Percentiles rank a stretch among this genome's conserved stretches.
Conservation (phyloP, 2,888 invertebrate genomes). For the Eilema sororculum region DNA sequence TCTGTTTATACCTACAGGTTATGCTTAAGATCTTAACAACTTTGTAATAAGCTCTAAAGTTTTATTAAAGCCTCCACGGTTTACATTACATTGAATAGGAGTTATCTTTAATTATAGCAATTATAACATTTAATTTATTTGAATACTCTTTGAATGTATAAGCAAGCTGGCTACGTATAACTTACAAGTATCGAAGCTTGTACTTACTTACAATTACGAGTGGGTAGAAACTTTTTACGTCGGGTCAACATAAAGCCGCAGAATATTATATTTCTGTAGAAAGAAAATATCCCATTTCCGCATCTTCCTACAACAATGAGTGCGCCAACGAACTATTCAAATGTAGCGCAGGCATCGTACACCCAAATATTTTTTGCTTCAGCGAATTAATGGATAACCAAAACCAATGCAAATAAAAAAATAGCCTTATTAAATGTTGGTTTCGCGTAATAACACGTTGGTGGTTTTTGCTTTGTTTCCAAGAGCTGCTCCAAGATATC, state of each 20-base stretch:
- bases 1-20: too few relatives aligned
- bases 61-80: not conserved
- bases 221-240: conserved; percentile 75
- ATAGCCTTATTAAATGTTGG: conserved; percentile 86
- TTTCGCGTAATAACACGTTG: conserved; percentile 86
- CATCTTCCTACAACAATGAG: conserved; percentile 86
- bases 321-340: conserved; percentile 84
- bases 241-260: conserved; percentile 80
- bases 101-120: not conserved
- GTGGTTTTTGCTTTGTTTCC: conserved; percentile 86
- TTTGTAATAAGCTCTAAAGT: too few relatives aligned
- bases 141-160: not conserved
- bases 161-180: conserved; percentile 8
- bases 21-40: too few relatives aligned
- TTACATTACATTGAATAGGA: not conserved
- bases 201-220: conserved; percentile 68
- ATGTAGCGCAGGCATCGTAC: conserved; percentile 76
- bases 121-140: not conserved
- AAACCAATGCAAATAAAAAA: conserved; percentile 83
- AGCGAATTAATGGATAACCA: conserved; percentile 86
- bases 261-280: conserved; percentile 86
- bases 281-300: conserved; percentile 88
- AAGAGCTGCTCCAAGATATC: conserved; percentile 81
- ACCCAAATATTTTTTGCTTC: conserved; percentile 78
- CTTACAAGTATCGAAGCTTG: conserved; percentile 56